Conservation (phyloP, 1,140 invertebrate genomes). For the Drosophila nebulosa region DNA sequence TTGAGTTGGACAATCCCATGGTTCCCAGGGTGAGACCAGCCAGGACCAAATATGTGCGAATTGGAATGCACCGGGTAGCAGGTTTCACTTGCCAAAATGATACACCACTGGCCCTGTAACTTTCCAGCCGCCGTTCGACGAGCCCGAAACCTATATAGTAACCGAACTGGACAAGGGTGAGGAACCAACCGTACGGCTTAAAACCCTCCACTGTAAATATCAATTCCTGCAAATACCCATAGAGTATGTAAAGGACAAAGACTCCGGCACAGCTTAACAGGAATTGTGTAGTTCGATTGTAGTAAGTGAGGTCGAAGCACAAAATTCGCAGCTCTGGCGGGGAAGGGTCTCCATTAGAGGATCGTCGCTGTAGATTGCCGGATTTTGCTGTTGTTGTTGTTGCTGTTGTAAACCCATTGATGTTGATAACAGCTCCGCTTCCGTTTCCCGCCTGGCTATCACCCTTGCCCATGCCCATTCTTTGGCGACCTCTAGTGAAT, state of each 20-base stretch:
- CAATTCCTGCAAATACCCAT: constrained; percentile 96
- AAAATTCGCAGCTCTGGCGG: constrained; percentile 84
- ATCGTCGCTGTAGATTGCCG: constrained; percentile 34
- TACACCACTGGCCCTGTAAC: constrained; percentile 49
- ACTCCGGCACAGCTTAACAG: constrained; percentile 88
- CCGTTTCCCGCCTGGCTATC: constrained; percentile 28
- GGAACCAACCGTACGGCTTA: constrained; percentile 94
- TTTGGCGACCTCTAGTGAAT: background rate
- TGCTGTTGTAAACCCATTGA: constrained; percentile 16
- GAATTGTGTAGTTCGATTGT: constrained; percentile 87
- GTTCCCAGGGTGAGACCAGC: constrained; percentile 95
- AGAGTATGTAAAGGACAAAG: constrained; percentile 93
- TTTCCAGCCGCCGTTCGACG: constrained; percentile 87
- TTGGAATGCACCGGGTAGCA: constrained; percentile 89
- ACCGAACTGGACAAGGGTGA: constrained; percentile 95
- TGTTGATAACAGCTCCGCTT: constrained; percentile 53
- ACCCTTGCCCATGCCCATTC: constrained; percentile 29
- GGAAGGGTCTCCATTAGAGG: constrained; percentile 32
- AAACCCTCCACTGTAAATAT: constrained; percentile 95
- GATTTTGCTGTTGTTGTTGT: background rate
- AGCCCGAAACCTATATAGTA: constrained; percentile 92
- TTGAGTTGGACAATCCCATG: constrained; percentile 97
- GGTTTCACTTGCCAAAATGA: constrained; percentile 78
- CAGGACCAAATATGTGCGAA: constrained; percentile 90
- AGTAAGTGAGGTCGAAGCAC: constrained; percentile 88